Conservation (phyloP, 1,140 invertebrate genomes). For the Drosophila biarmipes region DNA sequence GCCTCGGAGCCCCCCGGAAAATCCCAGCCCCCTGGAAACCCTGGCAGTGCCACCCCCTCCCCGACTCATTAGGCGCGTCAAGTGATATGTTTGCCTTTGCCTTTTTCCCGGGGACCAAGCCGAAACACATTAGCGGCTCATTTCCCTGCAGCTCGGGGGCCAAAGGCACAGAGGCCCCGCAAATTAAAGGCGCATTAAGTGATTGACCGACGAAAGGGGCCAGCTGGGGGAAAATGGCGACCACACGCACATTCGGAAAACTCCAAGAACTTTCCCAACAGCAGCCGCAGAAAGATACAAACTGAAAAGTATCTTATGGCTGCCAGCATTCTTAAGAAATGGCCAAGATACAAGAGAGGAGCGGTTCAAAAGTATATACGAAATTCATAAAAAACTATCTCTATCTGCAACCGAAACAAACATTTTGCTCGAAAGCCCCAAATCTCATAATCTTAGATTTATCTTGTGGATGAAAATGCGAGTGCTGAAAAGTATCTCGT, state of each 20-base stretch:
- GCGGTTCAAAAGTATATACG: conserved; percentile 15
- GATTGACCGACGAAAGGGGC: conserved; percentile 3
- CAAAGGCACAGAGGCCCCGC: conserved; percentile 38
- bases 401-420: conserved; percentile 19
- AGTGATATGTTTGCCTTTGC: conserved; percentile 73
- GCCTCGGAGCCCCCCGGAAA: conserved; percentile 1
- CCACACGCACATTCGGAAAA: conserved; percentile 34
- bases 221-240: conserved; percentile 13
- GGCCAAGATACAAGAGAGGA: conserved; percentile 11
- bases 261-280: conserved; percentile 22
- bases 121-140: conserved; percentile 78
- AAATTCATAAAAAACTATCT: conserved; percentile 19
- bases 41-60: neutral
- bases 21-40: conserved; percentile 1
- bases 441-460: conserved; percentile 39
- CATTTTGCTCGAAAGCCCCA: conserved; percentile 12
- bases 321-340: conserved; percentile 16
- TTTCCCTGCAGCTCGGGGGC: conserved; percentile 66
- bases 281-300: conserved; percentile 23
- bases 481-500: conserved; percentile 25
- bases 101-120: conserved; percentile 43
- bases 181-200: conserved; percentile 79
- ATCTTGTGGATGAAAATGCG: conserved; percentile 21
- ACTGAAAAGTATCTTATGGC: conserved; percentile 29
- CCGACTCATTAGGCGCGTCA: conserved; percentile 78